Evolutionary conservation across 1,140 invertebrate genomes (phyloP), one percentile per base, ranked within the genome.

Genomic region (Octopus sinensis): DNA sequence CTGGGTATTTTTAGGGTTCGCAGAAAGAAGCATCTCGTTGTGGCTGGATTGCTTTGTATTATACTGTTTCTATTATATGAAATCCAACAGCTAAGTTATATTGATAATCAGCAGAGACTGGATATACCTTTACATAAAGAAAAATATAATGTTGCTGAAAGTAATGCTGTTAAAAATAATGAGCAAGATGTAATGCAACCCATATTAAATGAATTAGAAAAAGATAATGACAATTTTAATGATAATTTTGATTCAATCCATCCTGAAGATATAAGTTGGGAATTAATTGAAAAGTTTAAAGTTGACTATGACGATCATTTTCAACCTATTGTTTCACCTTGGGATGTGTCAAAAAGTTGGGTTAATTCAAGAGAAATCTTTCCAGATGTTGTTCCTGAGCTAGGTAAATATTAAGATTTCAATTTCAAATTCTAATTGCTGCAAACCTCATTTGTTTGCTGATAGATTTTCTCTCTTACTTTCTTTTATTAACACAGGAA

Each of bases 311-410:
- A 53, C 4, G 76, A 77, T 51, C 52, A 13, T 12, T 13, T 77
- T 6, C 76, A n/a, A 5, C 5, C 52, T 6, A 51, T 43, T 53
- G 52, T 77, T 52, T 82, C 85, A n/a, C 83, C 84, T 68, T 86
- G 86, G 86, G 53, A 77, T 13, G 54, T 85, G 13, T 85, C 85
- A 54, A 85, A 76, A 17, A 68, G 71, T 12, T 95, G 95, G 95
- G 92, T 93, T 6, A 93, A 91, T 88, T 91, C 93, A 73, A 92
- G 93, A 76, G 92, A 94, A 81, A 91, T 95, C 76, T 93, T 94
- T 88, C 94, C 94, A 13, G 91, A 92, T 54, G 79, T 84, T 54
- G 84, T 84, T 2, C 85, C 86, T 43, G 85, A 88, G 78, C 51
- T 87, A 73, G 85, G 86, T 84, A 84, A 80, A 76, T 81, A 6